Evolutionary conservation across 2,797 vertebrate species (phyloP).

Genomic region (Paramormyrops hopkinsi): DNA sequence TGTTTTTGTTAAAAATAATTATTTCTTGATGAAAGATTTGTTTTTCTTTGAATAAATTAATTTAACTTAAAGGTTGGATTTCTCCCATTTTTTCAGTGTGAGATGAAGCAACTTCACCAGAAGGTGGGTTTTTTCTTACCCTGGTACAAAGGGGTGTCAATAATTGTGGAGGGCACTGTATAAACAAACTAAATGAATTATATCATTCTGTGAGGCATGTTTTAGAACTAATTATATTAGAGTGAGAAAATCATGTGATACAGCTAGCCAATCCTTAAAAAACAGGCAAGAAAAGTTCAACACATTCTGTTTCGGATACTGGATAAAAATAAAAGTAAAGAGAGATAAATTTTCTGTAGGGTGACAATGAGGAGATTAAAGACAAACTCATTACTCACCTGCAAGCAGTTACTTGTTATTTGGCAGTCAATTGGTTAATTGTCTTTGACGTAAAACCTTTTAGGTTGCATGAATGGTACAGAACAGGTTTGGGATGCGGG

Average conservation of each 20-base stretch:
- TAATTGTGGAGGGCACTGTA: neutral
- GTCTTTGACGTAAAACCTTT: neutral
- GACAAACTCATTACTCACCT: neutral
- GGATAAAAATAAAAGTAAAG: neutral
- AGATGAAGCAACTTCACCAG: no score
- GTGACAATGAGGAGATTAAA: neutral
- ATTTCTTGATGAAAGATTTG: no score
- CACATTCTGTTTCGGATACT: neutral
- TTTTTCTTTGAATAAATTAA: no score
- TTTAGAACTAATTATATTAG: neutral
- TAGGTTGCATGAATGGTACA: neutral
- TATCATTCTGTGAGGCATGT: neutral
- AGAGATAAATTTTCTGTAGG: neutral
- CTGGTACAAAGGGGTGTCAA: no score
- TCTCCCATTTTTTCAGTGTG: no score
- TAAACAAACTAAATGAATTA: slow-evolving; percentile 2
- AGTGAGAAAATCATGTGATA: neutral
- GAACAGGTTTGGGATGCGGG: neutral
- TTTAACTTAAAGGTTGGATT: no score
- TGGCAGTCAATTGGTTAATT: neutral
- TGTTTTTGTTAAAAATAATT: no score
- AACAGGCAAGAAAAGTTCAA: neutral
- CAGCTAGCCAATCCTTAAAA: neutral
- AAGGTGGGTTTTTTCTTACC: no score
- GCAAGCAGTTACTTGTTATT: neutral